These are phyloP conservation scores for Synergus gifuensis DNA, from an alignment of 2,888 invertebrate genomes.

Conservation along the genomic window DNA sequence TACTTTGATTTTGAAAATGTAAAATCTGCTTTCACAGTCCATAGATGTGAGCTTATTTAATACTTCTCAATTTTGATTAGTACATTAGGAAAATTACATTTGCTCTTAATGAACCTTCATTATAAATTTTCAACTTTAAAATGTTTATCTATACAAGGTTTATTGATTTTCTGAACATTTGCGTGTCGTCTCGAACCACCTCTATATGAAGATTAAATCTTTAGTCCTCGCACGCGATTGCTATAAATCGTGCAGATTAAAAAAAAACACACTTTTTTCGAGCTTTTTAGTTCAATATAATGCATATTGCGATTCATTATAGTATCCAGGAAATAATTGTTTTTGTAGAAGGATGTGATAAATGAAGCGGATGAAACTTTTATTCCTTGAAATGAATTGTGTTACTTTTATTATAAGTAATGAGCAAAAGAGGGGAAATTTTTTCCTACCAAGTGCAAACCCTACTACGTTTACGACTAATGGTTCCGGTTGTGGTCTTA, in stretches of 20 bases:
- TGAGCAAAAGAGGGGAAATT: not conserved
- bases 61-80: not conserved
- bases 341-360: too few species aligned
- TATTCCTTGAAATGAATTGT: not conserved
- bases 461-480: not conserved
- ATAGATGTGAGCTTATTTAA: not conserved
- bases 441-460: not conserved
- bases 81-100: not conserved
- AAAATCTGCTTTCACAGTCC: too few species aligned
- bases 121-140: not conserved
- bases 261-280: not conserved
- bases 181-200: conserved; percentile 20
- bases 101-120: not conserved
- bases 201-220: conserved; percentile 19
- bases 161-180: not conserved
- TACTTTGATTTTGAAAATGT: too few species aligned
- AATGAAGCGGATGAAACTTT: not conserved
- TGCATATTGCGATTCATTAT: too few species aligned
- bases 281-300: not conserved
- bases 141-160: not conserved
- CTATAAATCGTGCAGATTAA: conserved; percentile 1
- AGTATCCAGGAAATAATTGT: too few species aligned
- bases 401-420: not conserved
- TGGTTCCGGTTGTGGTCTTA: not conserved
- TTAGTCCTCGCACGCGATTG: conserved; percentile 12